phyloP scores from a whole-genome alignment of 2,888 invertebrate species.

The Diploptera punctata region DNA sequence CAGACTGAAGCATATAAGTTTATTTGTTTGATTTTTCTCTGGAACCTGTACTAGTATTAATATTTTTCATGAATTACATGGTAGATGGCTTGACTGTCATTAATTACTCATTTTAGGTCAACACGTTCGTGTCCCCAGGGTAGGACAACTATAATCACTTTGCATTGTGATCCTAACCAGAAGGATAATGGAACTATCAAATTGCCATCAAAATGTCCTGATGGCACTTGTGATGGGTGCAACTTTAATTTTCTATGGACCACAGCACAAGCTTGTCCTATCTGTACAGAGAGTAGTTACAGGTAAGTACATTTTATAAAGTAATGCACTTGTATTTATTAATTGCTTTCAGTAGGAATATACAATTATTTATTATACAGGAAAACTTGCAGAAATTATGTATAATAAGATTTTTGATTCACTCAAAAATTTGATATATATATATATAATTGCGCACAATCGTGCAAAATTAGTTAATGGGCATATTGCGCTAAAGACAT shows the following conservation, averaged over 20 bases:
- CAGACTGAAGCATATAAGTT: no score
- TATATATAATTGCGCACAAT: no score
- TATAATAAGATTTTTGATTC: no score
- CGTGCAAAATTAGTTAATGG: no score
- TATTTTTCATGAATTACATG: no score
- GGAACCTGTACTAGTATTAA: no score
- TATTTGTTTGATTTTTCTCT: no score
- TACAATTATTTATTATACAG: not conserved
- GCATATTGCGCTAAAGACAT: no score
- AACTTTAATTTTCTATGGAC: conserved; percentile 61
- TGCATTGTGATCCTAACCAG: conserved; percentile 57
- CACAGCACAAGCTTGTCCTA: conserved; percentile 60
- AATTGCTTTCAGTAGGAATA: not conserved
- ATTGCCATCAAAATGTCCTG: conserved; percentile 59
- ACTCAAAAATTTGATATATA: no score
- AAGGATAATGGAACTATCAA: conserved; percentile 49
- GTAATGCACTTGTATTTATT: not conserved
- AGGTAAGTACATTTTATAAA: conserved; percentile 48
- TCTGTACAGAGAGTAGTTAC: conserved; percentile 58
- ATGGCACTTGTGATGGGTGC: conserved; percentile 68
- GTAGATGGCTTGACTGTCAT: no score
- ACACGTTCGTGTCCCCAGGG: conserved; percentile 60
- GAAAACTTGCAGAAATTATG: not conserved
- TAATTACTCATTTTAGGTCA: conserved; percentile 49
- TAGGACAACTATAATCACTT: conserved; percentile 60